Conservation (phyloP, 2,797 vertebrate species). For the Chiroxiphia lanceolata region DNA sequence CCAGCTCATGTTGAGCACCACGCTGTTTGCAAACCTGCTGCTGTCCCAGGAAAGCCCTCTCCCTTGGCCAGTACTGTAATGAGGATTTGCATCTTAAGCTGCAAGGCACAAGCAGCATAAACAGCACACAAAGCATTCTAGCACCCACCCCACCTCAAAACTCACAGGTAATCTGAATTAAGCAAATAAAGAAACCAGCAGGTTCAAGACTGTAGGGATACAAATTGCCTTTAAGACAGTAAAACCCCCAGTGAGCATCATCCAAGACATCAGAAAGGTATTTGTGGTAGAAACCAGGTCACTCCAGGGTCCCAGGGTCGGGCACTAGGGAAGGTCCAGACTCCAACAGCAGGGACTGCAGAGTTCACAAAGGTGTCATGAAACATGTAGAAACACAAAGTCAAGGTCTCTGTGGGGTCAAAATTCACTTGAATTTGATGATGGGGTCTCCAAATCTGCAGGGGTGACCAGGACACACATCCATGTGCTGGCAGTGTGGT, state of each 20-base stretch:
- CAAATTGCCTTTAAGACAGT: neutral
- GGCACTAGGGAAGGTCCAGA: neutral
- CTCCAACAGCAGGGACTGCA: neutral
- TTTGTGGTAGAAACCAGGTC: neutral
- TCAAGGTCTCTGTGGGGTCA: neutral
- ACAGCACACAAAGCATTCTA: neutral
- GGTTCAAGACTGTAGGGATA: neutral
- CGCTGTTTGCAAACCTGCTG: neutral
- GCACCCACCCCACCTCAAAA: neutral
- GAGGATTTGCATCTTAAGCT: neutral
- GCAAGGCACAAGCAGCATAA: neutral
- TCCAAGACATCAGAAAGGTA: neutral
- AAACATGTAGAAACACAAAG: neutral
- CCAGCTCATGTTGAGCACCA: neutral
- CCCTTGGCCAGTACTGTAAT: neutral
- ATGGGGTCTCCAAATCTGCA: neutral
- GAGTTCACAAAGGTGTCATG: too few relatives aligned
- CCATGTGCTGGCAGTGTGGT: accelerated
- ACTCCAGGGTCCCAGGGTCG: neutral
- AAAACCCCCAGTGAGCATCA: neutral
- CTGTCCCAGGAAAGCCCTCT: neutral
- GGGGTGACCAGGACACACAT: neutral
- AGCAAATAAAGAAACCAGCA: neutral
- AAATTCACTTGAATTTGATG: neutral
- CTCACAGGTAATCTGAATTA: neutral